phyloP scores from a whole-genome alignment of 2,888 invertebrate species.

The Phengaris arion region DNA sequence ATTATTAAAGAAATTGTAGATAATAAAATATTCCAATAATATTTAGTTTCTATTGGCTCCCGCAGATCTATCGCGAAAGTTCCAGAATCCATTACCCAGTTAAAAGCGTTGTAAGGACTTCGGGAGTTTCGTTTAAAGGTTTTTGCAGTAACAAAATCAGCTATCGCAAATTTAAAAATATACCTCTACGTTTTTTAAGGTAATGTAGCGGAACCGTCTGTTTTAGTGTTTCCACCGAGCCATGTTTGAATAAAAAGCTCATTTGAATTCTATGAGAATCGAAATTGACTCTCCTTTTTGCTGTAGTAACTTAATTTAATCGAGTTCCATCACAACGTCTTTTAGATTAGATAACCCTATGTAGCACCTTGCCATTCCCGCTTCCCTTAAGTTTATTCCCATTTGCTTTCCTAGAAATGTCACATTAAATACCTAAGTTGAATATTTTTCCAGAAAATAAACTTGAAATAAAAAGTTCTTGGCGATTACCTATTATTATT shows the following conservation, averaged over 20 bases:
- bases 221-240: conserved; percentile 66
- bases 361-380: conserved; percentile 35
- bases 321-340: conserved; percentile 68
- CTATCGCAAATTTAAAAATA: conserved; percentile 51
- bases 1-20: conserved; percentile 24
- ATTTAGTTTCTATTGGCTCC: conserved; percentile 30
- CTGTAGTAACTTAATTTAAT: conserved; percentile 78
- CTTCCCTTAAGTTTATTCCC: conserved; percentile 16
- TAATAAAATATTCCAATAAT: conserved; percentile 30
- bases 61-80: not conserved
- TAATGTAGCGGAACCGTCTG: conserved; percentile 60
- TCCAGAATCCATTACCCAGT: conserved; percentile 25
- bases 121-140: conserved; percentile 37
- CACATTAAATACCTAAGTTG: not conserved
- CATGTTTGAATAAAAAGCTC: conserved; percentile 76
- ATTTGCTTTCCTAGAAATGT: not conserved
- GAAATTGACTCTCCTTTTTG: conserved; percentile 73
- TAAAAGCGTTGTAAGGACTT: conserved; percentile 35
- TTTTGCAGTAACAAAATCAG: conserved; percentile 44
- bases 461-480: not conserved
- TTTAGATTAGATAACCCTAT: conserved; percentile 58
- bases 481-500: too few relatives aligned
- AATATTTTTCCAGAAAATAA: not conserved
- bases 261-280: conserved; percentile 78
- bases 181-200: conserved; percentile 52